A percentile compares a stretch with the other conserved stretches of the same genome.
Evolutionary conservation across 2,113 vertebrate genomes (phyloP).

Genomic region (Vulpes ferrilata): DNA sequence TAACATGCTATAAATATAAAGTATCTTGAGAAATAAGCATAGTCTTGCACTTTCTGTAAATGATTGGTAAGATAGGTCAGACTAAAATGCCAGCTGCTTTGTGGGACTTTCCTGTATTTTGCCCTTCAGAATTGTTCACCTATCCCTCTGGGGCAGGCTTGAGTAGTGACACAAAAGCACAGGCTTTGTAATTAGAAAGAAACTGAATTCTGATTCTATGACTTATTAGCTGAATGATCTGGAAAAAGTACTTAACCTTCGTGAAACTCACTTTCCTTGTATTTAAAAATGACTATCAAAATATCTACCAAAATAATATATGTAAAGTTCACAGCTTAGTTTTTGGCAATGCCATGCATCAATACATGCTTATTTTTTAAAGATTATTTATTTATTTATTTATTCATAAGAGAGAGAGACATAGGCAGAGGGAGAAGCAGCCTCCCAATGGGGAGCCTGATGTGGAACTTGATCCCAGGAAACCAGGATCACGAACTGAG

Average conservation of each 20-base stretch:
- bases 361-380: not conserved
- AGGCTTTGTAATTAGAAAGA: not conserved
- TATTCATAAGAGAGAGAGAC: no score
- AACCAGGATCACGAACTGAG: no score
- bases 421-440: no score
- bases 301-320: not conserved
- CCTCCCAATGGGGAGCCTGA: no score
- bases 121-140: not conserved
- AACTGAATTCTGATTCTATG: not conserved
- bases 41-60: not conserved
- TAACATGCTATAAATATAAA: not conserved
- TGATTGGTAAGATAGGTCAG: not conserved
- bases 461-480: no score
- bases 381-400: no score
- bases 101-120: not conserved
- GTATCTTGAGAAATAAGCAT: not conserved
- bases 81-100: not conserved
- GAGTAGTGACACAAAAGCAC: not conserved
- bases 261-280: not conserved
- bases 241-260: not conserved
- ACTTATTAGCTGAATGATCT: not conserved
- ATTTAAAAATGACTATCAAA: not conserved
- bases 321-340: not conserved
- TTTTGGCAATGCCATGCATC: not conserved
- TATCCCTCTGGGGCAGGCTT: not conserved